Evolutionary conservation across 2,113 vertebrate genomes (phyloP).

Genomic region (Psittacus erithacus): DNA sequence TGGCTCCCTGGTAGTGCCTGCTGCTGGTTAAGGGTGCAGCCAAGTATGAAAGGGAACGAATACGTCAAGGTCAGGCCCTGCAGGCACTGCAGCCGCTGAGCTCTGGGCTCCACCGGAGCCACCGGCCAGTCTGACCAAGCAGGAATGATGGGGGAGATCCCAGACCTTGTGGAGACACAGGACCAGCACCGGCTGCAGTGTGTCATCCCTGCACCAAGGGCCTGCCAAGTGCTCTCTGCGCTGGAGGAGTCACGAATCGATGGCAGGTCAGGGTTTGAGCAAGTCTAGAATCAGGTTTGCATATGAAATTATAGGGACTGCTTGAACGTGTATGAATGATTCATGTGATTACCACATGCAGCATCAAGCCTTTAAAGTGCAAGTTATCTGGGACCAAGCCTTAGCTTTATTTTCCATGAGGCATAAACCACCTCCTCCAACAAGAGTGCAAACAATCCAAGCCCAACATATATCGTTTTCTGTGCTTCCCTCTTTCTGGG

Average conservation of each 20-base stretch:
- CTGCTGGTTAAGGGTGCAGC: background rate
- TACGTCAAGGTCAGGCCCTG: background rate
- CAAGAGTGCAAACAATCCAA: background rate
- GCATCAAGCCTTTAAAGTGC: background rate
- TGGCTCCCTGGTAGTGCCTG: background rate
- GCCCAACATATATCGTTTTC: background rate
- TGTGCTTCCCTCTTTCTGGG: background rate
- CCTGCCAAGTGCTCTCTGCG: background rate
- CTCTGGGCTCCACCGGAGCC: fast-evolving
- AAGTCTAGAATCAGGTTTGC: background rate
- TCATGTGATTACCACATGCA: background rate
- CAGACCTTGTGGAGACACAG: fast-evolving
- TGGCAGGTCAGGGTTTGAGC: background rate
- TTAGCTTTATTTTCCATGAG: background rate
- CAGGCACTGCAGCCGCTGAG: fast-evolving
- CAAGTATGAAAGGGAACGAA: background rate
- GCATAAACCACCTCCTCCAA: background rate
- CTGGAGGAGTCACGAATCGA: background rate
- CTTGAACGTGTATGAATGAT: background rate
- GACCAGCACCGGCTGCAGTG: fast-evolving
- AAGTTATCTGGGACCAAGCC: constrained; percentile 4
- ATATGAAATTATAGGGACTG: background rate
- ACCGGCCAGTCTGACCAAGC: fast-evolving
- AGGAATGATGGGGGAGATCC: fast-evolving
- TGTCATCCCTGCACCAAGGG: background rate